Evolutionary conservation across 2,888 invertebrate genomes (phyloP), one percentile per base, ranked within the genome.

Genomic region (Meandrusa payeni): DNA sequence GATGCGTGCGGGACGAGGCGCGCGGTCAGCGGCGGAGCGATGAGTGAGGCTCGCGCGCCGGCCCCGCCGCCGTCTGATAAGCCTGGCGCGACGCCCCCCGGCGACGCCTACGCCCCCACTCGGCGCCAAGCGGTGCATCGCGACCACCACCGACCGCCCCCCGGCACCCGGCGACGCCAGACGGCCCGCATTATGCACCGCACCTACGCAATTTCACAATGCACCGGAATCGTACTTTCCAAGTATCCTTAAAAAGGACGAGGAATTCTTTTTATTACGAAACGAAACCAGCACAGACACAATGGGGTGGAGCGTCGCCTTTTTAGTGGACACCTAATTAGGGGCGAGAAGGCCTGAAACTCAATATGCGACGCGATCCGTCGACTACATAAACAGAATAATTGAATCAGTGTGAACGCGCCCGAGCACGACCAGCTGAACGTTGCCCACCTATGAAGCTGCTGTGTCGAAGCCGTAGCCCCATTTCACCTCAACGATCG

Each of bases 21-120:
- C 81, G 70, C 85, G 85, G 76, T 52, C 83, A 76, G 80, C 76
- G 83, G 74, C 69, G 65, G 69, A 55, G 46, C 51, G 61, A 55
- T 33, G 71, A 85, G 83, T 85, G 86, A 83, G 85, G 83, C 80
- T 85, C 80, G 82, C 82, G 73, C 81, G 83, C 75, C 80, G 69
- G 76, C 85, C 81, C 85, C 83, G 81, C 85, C 78, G 76, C 79
- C 77, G 86, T 74, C 82, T 85, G 86, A 86, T 86, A 86, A 86
- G 86, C 77, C 85, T 78, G 85, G 78, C 82, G 85, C 82, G 86
- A 83, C 86, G 86, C 86, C 86, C 85, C 85, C 81, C 80, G 85
- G 79, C 80, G 83, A 80, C 83, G 85, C 85, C 86, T 82, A 81
- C 83, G 85, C 82, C 86, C 82, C 77, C 77, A 79, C 77, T 72